These are phyloP conservation scores for Chelidonichthys spinosus DNA, from an alignment of 2,797 vertebrate genomes.

Conservation along the genomic window DNA sequence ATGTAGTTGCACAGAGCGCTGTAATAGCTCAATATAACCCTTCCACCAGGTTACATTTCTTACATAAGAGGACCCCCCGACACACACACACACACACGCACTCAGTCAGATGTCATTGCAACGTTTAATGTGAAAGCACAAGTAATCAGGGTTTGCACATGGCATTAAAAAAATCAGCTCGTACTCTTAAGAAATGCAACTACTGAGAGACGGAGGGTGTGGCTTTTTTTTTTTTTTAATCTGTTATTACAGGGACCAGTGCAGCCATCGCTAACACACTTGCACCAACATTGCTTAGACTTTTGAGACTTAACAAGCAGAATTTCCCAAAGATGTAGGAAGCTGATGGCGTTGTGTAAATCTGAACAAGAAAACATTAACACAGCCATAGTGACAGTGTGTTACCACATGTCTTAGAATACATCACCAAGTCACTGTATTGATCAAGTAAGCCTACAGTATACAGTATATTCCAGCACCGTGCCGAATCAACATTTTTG, in stretches of 20 bases:
- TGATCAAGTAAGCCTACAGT: slow-evolving; percentile 58
- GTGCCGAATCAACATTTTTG: slow-evolving; percentile 56
- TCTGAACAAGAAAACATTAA: slow-evolving; percentile 48
- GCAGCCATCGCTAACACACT: slow-evolving; percentile 52
- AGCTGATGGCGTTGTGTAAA: slow-evolving; percentile 56
- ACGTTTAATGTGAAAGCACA: slow-evolving; percentile 78
- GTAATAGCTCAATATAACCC: slow-evolving; percentile 26
- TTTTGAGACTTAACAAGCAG: slow-evolving; percentile 70
- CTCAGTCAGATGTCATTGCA: slow-evolving; percentile 48
- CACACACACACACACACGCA: neutral
- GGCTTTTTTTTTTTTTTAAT: slow-evolving; percentile 47
- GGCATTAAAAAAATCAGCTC: slow-evolving; percentile 54
- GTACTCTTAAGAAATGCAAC: slow-evolving; percentile 58
- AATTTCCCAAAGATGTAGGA: slow-evolving; percentile 78
- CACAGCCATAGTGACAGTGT: slow-evolving; percentile 43
- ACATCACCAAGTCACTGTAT: slow-evolving; percentile 59
- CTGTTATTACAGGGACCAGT: slow-evolving; percentile 72
- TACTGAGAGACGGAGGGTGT: slow-evolving; percentile 68
- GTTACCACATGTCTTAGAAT: slow-evolving; percentile 69
- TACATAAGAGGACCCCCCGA: slow-evolving; percentile 38
- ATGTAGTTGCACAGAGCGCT: slow-evolving; percentile 40
- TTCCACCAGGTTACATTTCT: slow-evolving; percentile 53
- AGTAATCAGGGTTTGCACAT: slow-evolving; percentile 79
- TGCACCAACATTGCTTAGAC: slow-evolving; percentile 51
- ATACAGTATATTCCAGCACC: slow-evolving; percentile 67